Evolutionary conservation across 2,888 invertebrate genomes (phyloP), one percentile per base, ranked within the genome.

Genomic region (Altica lythri): DNA sequence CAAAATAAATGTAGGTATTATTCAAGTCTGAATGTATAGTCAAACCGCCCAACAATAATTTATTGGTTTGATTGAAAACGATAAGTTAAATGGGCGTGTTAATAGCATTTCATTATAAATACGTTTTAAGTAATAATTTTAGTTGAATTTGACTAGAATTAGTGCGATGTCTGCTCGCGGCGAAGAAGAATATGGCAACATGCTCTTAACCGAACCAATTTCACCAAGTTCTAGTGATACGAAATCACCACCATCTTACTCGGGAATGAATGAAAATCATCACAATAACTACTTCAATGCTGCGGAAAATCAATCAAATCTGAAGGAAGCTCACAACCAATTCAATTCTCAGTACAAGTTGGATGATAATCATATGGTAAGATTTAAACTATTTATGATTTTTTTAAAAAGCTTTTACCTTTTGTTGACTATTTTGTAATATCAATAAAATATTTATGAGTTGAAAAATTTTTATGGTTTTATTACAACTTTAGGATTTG

Each of bases 151-250:
- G 2, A n/a, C 13, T 10, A 17, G 6, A 52, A 40, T 29, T 19
- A 45, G 16, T 16, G 32, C 30, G 22, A 52, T 52, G 38, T 18
- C 45, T 18, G 22, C 52, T 12, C 38, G 35, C 8, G 18, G 18
- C 25, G 43, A 40, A 25, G 45, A 52, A 37, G 42, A 45, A 12
- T 55, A 50, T 19, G 25, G 30, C 17, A 16, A 30, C 13, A 37
- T 50, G 45, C 19, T 55, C 27, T 29, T 47, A 10, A 55, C 47
- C 2, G 55, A 51, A 13, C 55, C 55, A 1, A 43, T 55, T 29
- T 55, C 51, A 8, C 55, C 55, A 13, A 50, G 45, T 34, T 45
- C 51, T 1, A 55, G 46, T 42, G 50, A 42, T 18, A 51, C 46
- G 3, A 40, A 22, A 25, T 45, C 50, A 8, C 55, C 55, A 27